Percentiles rank a stretch among this genome's conserved stretches.
phyloP scores from a whole-genome alignment of 2,888 invertebrate genomes.

The Monochamus alternatus region DNA sequence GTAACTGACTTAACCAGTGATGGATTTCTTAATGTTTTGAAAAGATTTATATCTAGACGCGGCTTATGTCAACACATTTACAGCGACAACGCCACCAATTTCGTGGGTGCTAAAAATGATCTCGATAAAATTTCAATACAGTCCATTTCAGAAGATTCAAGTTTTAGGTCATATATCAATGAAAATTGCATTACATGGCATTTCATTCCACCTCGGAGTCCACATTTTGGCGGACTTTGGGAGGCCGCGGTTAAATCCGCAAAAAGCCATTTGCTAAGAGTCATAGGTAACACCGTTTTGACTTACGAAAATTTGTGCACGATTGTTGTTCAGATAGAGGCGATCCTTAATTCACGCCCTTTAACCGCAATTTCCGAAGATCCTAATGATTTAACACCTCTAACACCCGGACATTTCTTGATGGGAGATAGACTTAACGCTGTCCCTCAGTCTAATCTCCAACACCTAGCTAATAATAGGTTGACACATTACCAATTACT shows the following conservation, averaged over 20 bases:
- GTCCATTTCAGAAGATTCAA: not conserved
- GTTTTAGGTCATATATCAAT: not conserved
- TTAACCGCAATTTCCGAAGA: constrained; percentile 35
- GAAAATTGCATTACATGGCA: constrained; percentile 34
- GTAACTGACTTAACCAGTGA: constrained; percentile 59
- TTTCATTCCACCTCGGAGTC: constrained; percentile 44
- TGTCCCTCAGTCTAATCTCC: constrained; percentile 41
- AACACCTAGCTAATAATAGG: not conserved
- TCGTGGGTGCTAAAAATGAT: constrained; percentile 51
- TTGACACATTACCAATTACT: no score
- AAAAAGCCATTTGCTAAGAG: constrained; percentile 43
- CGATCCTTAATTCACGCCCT: constrained; percentile 47
- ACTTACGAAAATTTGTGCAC: constrained; percentile 38
- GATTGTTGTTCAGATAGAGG: constrained; percentile 41
- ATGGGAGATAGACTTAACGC: constrained; percentile 42
- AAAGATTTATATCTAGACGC: constrained; percentile 59
- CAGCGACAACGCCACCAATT: constrained; percentile 64
- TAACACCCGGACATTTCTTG: constrained; percentile 48
- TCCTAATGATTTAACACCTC: constrained; percentile 38
- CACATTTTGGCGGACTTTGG: constrained; percentile 44
- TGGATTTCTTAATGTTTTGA: constrained; percentile 59
- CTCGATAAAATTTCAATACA: not conserved
- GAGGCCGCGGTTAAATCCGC: constrained; percentile 39
- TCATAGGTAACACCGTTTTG: constrained; percentile 37
- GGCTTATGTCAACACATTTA: constrained; percentile 57